Evolutionary conservation across 2,888 invertebrate species (phyloP).

Genomic region (Orthosia cruda): DNA sequence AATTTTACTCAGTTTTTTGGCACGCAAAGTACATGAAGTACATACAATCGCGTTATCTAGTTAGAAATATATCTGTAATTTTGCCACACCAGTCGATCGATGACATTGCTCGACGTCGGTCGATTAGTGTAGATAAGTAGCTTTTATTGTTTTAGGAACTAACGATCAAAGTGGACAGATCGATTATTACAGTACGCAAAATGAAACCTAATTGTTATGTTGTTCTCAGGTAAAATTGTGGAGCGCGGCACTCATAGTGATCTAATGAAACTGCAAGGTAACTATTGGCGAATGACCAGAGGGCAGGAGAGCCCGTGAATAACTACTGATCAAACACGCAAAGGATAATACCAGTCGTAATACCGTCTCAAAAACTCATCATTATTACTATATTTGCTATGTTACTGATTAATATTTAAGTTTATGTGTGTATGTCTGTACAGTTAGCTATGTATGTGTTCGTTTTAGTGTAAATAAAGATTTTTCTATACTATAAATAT

Average conservation of each 20-base stretch:
- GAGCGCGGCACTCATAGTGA: conserved; percentile 95
- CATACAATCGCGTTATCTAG: too few relatives aligned
- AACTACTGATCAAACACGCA: neutral
- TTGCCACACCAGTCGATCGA: too few relatives aligned
- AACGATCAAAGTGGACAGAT: too few relatives aligned
- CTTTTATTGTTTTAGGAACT: too few relatives aligned
- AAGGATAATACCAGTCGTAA: neutral
- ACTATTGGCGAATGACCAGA: conserved; percentile 93
- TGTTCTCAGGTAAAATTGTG: conserved; percentile 92
- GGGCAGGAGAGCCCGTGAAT: conserved; percentile 79
- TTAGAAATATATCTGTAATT: too few relatives aligned
- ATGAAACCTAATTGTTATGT: neutral
- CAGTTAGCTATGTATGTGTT: conserved; percentile 24
- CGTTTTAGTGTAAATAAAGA: too few relatives aligned
- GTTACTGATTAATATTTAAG: conserved; percentile 10
- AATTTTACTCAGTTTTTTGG: too few relatives aligned
- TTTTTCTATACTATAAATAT: neutral
- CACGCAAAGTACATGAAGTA: too few relatives aligned
- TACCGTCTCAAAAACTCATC: neutral
- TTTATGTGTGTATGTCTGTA: conserved; percentile 2
- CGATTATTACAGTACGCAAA: too few relatives aligned
- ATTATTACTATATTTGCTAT: neutral
- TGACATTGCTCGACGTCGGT: too few relatives aligned
- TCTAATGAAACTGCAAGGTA: conserved; percentile 92
- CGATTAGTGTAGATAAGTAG: too few relatives aligned